Conservation (phyloP, 1,140 invertebrate genomes). For the Musca domestica region DNA sequence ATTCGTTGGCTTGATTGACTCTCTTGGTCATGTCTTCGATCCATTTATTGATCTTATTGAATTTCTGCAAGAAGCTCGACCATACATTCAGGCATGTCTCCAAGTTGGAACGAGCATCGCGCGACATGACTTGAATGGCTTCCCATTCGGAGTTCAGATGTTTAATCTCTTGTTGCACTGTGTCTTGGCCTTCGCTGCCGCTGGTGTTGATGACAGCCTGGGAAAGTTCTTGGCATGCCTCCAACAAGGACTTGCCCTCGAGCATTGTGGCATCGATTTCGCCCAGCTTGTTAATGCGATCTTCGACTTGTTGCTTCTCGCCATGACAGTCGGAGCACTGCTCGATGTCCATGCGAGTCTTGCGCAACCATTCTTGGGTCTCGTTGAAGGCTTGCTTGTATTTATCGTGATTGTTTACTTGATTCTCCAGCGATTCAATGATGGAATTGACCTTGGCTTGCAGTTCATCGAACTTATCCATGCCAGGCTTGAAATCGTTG, state of each 20-base stretch:
- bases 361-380: constrained; percentile 84
- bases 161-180: constrained; percentile 78
- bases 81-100: constrained; percentile 80
- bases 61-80: constrained; percentile 79
- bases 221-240: constrained; percentile 73
- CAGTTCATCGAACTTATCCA: constrained; percentile 70
- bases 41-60: constrained; percentile 75
- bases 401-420: constrained; percentile 83
- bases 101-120: constrained; percentile 74
- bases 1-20: constrained; percentile 65
- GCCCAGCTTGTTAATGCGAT: constrained; percentile 71
- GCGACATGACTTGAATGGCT: constrained; percentile 74
- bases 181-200: constrained; percentile 80
- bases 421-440: constrained; percentile 72
- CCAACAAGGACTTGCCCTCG: constrained; percentile 70
- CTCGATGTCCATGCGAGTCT: constrained; percentile 78
- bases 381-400: constrained; percentile 80
- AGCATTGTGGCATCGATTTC: constrained; percentile 67
- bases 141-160: constrained; percentile 86
- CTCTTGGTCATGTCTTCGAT: constrained; percentile 70
- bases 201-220: constrained; percentile 78
- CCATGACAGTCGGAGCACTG: constrained; percentile 81
- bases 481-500: constrained; percentile 67
- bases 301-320: constrained; percentile 71
- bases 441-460: constrained; percentile 64